phyloP scores from a whole-genome alignment of 2,888 invertebrate species.

The Oxystoma pomonae region DNA sequence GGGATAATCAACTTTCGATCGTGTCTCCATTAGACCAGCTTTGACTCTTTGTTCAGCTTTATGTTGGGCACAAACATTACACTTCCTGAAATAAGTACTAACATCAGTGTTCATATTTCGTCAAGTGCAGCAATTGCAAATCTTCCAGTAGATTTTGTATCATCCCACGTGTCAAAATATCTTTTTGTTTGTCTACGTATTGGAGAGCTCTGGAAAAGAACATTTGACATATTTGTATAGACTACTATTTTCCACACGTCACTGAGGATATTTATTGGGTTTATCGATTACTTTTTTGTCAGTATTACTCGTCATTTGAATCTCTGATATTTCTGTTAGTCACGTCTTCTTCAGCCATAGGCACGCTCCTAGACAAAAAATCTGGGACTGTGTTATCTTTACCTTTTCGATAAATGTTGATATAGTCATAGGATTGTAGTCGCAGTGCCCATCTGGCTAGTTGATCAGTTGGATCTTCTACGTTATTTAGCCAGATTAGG shows the following conservation, averaged over 20 bases:
- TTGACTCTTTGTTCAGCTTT: constrained; percentile 14
- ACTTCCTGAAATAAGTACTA: constrained; percentile 12
- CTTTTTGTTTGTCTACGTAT: background rate
- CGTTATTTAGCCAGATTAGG: constrained; percentile 14
- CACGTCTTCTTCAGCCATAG: constrained; percentile 4
- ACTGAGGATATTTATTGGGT: constrained; percentile 9
- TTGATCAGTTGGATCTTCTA: constrained; percentile 26
- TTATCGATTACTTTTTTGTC: background rate
- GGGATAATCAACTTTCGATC: constrained; percentile 2
- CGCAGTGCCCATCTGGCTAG: constrained; percentile 27
- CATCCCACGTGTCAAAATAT: constrained; percentile 10
- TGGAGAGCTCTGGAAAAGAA: background rate
- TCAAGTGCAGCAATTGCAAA: constrained; percentile 10
- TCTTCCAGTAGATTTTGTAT: constrained; percentile 12
- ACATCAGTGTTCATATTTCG: constrained; percentile 11
- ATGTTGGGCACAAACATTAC: constrained; percentile 15
- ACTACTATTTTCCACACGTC: constrained; percentile 8
- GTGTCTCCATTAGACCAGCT: constrained; percentile 12
- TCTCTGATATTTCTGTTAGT: background rate
- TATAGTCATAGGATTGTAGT: constrained; percentile 24
- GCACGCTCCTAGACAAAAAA: background rate
- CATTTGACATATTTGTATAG: constrained; percentile 5
- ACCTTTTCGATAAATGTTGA: constrained; percentile 20
- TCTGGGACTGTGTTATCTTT: constrained; percentile 17
- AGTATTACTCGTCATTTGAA: background rate